A percentile compares a stretch with the other conserved stretches of the same genome.
Evolutionary conservation across 2,797 vertebrate species (phyloP).

Genomic region (Eleutherodactylus coqui): DNA sequence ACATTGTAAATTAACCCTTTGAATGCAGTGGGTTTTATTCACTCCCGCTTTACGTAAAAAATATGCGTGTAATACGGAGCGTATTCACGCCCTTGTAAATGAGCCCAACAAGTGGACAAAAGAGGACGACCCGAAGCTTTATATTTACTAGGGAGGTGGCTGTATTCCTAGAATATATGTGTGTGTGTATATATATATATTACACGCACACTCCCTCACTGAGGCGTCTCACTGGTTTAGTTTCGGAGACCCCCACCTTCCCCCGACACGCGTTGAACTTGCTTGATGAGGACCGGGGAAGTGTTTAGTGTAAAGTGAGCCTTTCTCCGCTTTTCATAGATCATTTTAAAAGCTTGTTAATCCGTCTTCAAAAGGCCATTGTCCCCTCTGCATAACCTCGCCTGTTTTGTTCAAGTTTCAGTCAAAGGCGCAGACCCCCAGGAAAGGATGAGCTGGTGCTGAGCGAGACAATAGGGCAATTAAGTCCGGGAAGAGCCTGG

Average conservation of each 20-base stretch:
- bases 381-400: conserved; percentile 3
- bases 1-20: too few relatives aligned
- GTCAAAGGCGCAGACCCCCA: conserved; percentile 15
- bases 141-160: too few relatives aligned
- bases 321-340: conserved; percentile 19
- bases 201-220: too few relatives aligned
- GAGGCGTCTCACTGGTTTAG: too few relatives aligned
- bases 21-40: too few relatives aligned
- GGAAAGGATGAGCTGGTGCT: conserved; percentile 5
- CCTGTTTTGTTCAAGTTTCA: not conserved
- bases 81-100: too few relatives aligned
- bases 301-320: not conserved
- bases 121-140: too few relatives aligned
- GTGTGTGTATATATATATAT: too few relatives aligned
- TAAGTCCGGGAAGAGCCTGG: conserved; percentile 19
- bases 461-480: conserved; percentile 45
- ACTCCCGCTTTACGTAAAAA: too few relatives aligned
- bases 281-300: not conserved
- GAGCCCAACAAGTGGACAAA: too few relatives aligned
- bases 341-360: conserved; percentile 36
- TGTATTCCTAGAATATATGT: too few relatives aligned
- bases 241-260: not conserved
- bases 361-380: conserved; percentile 48
- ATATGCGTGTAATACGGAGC: too few relatives aligned
- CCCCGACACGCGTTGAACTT: not conserved